Percentiles rank a stretch among this genome's conserved stretches.
These are phyloP conservation scores for Chelonus formosanus DNA, from an alignment of 2,888 invertebrate species.

Conservation along the genomic window DNA sequence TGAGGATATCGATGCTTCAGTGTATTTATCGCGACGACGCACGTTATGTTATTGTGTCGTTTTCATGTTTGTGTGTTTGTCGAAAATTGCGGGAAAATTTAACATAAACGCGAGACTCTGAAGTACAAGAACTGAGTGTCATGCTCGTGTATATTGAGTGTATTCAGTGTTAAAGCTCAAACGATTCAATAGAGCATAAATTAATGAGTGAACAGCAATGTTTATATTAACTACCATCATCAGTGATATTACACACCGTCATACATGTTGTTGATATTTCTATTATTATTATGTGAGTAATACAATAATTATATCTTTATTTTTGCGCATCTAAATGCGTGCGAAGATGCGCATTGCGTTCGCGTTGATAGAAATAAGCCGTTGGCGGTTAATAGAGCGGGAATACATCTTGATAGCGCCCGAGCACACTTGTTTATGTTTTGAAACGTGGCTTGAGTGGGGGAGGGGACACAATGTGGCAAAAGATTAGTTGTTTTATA, in stretches of 20 bases:
- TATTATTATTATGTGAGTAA: background rate
- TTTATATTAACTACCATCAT: no score
- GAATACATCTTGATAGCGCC: constrained; percentile 14
- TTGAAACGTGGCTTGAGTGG: background rate
- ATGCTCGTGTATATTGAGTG: constrained; percentile 46
- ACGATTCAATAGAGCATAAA: no score
- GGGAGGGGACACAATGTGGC: background rate
- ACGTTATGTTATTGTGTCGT: constrained; percentile 16
- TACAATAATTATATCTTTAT: background rate
- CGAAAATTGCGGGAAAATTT: no score
- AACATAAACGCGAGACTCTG: constrained; percentile 15
- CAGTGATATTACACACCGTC: constrained; percentile 27
- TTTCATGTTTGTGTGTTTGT: no score
- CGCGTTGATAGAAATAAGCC: constrained; percentile 5
- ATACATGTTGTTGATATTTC: no score
- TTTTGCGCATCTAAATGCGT: background rate
- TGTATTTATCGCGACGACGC: constrained; percentile 30
- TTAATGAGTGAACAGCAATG: constrained; percentile 42
- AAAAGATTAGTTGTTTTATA: no score
- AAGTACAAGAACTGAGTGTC: constrained; percentile 38
- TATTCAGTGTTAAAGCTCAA: constrained; percentile 39
- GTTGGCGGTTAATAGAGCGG: constrained; percentile 9
- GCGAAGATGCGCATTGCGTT: constrained; percentile 4
- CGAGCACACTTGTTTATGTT: constrained; percentile 14
- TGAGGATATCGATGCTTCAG: constrained; percentile 15